Conservation (phyloP, 1,140 invertebrate genomes). For the Macrotrachela quadricornifera region DNA sequence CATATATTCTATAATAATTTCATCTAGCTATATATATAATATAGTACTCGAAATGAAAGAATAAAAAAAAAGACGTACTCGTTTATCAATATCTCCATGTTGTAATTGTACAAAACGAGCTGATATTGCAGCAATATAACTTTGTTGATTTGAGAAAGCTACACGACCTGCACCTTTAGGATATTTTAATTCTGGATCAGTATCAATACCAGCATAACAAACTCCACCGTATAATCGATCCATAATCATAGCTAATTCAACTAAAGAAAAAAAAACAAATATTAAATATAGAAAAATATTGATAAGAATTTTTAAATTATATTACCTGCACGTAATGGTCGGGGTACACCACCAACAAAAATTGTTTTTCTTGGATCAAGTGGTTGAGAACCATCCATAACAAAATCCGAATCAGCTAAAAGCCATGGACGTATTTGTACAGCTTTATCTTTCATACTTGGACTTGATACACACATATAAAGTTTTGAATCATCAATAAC, state of each 20-base stretch:
- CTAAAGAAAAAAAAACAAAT: constrained; percentile 32
- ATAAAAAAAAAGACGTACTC: no score
- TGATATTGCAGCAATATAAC: constrained; percentile 93
- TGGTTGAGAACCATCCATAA: constrained; percentile 82
- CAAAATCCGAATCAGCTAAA: constrained; percentile 87
- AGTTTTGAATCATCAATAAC: constrained; percentile 92
- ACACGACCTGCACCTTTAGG: constrained; percentile 96
- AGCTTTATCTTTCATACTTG: constrained; percentile 95
- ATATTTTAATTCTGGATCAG: constrained; percentile 95
- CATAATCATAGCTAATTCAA: constrained; percentile 96
- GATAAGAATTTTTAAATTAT: constrained; percentile 4
- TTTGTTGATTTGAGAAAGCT: constrained; percentile 94
- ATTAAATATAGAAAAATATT: not conserved
- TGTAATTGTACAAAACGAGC: constrained; percentile 93
- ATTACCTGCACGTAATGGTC: constrained; percentile 79
- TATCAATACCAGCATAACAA: constrained; percentile 97
- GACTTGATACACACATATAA: constrained; percentile 89
- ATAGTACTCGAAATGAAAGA: not conserved
- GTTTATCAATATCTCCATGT: constrained; percentile 93
- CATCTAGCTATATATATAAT: no score
- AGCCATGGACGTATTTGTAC: constrained; percentile 90
- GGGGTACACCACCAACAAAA: constrained; percentile 93
- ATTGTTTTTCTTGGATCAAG: constrained; percentile 96
- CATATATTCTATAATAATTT: no score
- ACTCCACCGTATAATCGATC: constrained; percentile 91